A percentile compares a stretch with the other conserved stretches of the same genome.
These are phyloP conservation scores for Aphidius gifuensis DNA, from an alignment of 1,140 invertebrate species.

Conservation along the genomic window DNA sequence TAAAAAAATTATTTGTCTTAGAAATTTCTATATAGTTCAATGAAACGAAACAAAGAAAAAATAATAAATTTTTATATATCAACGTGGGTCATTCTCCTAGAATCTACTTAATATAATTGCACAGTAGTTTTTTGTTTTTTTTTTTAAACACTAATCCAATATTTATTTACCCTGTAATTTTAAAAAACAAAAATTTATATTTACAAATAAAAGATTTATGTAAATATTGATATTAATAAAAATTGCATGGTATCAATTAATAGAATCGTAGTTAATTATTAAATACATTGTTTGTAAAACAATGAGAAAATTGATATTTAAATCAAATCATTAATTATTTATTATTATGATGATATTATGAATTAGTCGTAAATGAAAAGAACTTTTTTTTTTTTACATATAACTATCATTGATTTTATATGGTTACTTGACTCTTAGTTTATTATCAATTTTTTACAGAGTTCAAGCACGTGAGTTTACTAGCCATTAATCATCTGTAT, in stretches of 20 bases:
- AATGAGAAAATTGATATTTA: too few relatives aligned
- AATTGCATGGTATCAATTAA: too few relatives aligned
- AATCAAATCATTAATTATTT: too few relatives aligned
- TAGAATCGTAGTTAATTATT: too few relatives aligned
- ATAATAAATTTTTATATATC: slow-evolving; percentile 7
- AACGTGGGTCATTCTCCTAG: slow-evolving; percentile 47
- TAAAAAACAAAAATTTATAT: too few relatives aligned
- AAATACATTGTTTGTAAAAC: too few relatives aligned
- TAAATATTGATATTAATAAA: too few relatives aligned
- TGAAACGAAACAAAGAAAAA: neutral
- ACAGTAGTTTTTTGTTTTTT: too few relatives aligned
- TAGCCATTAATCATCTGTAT: slow-evolving; percentile 19
- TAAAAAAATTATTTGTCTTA: slow-evolving; percentile 23
- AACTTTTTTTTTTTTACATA: slow-evolving; percentile 28
- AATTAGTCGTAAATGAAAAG: neutral
- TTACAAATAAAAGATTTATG: too few relatives aligned
- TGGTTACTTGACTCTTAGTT: slow-evolving; percentile 18
- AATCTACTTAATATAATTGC: slow-evolving; percentile 21
- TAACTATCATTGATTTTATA: slow-evolving; percentile 39
- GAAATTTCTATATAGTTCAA: neutral
- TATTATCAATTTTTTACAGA: slow-evolving; percentile 26
- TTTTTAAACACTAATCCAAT: slow-evolving; percentile 14
- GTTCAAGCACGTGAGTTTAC: slow-evolving; percentile 52
- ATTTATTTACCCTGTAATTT: slow-evolving; percentile 1
- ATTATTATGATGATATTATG: too few relatives aligned